Evolutionary conservation across 1,140 invertebrate genomes (phyloP).

Genomic region (Ganaspis sp.): DNA sequence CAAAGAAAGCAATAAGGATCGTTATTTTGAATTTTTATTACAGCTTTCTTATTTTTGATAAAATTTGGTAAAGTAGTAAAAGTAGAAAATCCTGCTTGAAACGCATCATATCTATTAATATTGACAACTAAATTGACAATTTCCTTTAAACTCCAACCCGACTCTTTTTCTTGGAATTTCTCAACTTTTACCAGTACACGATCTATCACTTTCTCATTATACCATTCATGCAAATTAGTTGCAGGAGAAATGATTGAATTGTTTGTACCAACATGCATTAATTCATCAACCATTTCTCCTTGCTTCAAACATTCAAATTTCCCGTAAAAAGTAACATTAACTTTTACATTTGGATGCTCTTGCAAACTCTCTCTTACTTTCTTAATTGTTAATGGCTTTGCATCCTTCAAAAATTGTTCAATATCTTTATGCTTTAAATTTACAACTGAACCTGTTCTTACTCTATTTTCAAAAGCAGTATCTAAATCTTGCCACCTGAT

Average conservation of each 20-base stretch:
- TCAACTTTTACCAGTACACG: conserved; percentile 43
- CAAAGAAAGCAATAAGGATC: conserved; percentile 68
- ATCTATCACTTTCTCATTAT: conserved; percentile 28
- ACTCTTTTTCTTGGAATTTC: conserved; percentile 42
- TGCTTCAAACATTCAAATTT: neutral
- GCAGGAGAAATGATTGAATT: conserved; percentile 39
- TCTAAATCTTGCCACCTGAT: neutral
- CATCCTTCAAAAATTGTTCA: conserved; percentile 44
- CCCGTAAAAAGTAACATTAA: neutral
- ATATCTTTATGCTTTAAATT: conserved; percentile 50
- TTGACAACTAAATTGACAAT: conserved; percentile 46
- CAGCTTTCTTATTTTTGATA: conserved; percentile 65
- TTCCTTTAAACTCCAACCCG: conserved; percentile 40
- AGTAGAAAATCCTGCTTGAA: conserved; percentile 53
- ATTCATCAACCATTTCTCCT: conserved; percentile 39
- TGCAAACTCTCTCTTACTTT: conserved; percentile 33
- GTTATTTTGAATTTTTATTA: conserved; percentile 68
- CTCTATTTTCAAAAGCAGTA: neutral
- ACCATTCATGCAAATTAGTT: conserved; percentile 46
- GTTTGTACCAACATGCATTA: conserved; percentile 46
- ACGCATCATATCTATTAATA: conserved; percentile 58
- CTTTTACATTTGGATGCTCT: conserved; percentile 38
- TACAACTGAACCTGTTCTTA: neutral
- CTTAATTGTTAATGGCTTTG: conserved; percentile 38
- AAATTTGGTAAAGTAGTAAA: conserved; percentile 58